Evolutionary conservation across 2,797 vertebrate species (phyloP), one percentile per base, ranked within the genome.

Genomic region (Crenichthys baileyi): DNA sequence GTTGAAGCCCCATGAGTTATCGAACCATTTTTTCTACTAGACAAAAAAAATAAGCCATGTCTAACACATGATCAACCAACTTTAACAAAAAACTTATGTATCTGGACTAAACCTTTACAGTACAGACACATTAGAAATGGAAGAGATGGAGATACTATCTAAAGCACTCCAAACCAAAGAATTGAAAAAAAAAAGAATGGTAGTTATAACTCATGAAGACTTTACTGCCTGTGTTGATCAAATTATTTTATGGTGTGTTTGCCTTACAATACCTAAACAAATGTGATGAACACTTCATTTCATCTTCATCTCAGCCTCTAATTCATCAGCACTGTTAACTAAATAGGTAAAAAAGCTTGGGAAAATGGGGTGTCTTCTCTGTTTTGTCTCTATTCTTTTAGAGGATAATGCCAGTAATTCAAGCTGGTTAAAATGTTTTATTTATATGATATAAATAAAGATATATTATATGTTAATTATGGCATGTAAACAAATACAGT

Each of bases 1-100:
- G 79, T 24, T 78, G 29, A 3, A 76, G 78, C 51, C 76, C 24
- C 53, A 53, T 31, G 18, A 87, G 72, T 63, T 72, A 60, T 70
- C 67, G 77, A 79, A 61, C 44, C 8, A n/a, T 76, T 71, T 36
- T 75, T 53, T 67, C 18, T 39, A 39, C 22, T 13, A 22, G 4
- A 67, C 0, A 22, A 63, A 41, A 39, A 67, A 22, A 9, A 22
- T 5, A 65, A 31, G 36, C 20, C 46, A n/a, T 36, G 48, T 53
- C 48, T 31, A 74, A 39, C n/a, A 13, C 22, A 53, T 18, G 22
- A 15, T 41, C 24, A 26, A 68, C 13, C 20, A 41, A 41, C 31
- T 56, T 56, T n/a, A 1, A 24, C 0, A 4, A 15, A 4, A 15
- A n/a, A 24, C 18, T 16, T 7, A 31, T 61, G 7, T 16, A 18